Conservation (phyloP, 2,113 vertebrate genomes). For the Sialia sialis region DNA sequence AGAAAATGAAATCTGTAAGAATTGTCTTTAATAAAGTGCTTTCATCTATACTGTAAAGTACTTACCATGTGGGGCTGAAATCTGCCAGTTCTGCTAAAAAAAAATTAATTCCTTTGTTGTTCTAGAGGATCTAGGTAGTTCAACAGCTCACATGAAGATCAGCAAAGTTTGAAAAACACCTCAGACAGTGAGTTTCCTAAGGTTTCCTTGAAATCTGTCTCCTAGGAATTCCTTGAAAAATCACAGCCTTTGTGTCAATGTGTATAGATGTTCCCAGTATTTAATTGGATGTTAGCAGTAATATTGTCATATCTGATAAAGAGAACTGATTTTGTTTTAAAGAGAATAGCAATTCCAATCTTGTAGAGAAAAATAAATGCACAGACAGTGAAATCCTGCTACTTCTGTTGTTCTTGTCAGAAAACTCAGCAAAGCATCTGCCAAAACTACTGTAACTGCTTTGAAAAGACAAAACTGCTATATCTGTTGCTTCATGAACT, state of each 20-base stretch:
- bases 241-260: background rate
- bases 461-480: background rate
- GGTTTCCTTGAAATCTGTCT: background rate
- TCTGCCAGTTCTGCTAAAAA: background rate
- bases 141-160: background rate
- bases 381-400: background rate
- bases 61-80: background rate
- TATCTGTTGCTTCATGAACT: background rate
- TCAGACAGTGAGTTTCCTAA: background rate
- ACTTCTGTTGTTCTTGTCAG: background rate
- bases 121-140: background rate
- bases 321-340: background rate
- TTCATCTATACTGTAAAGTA: background rate
- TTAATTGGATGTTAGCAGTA: background rate
- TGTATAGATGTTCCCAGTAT: background rate
- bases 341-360: background rate
- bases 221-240: background rate
- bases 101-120: background rate
- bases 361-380: background rate
- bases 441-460: background rate
- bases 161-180: background rate
- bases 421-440: background rate
- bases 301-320: background rate
- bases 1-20: background rate
- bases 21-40: background rate